These are phyloP conservation scores for Parambassis ranga DNA, from an alignment of 2,797 vertebrate genomes.

Conservation along the genomic window DNA sequence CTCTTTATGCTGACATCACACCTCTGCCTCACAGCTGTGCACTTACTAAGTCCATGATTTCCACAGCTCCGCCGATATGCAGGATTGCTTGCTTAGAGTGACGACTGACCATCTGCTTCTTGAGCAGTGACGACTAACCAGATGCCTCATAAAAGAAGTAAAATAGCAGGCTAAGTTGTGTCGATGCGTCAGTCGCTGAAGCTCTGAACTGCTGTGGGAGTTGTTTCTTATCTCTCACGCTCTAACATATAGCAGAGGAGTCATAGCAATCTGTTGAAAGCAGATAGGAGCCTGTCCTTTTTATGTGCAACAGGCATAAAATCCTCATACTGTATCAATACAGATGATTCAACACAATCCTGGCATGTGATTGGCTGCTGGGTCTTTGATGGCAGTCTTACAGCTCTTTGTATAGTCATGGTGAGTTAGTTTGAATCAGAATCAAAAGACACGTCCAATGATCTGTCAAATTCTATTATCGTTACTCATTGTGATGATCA, in stretches of 20 bases:
- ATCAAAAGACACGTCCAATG: conserved; percentile 49
- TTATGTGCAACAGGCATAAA: conserved; percentile 56
- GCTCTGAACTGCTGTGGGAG: conserved; percentile 44
- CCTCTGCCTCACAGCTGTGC: conserved; percentile 19
- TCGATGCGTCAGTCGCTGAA: background rate
- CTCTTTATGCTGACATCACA: conserved; percentile 52
- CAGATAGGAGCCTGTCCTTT: conserved; percentile 60
- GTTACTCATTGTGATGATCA: conserved; percentile 43
- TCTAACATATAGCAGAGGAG: conserved; percentile 36
- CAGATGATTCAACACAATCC: conserved; percentile 58
- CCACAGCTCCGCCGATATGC: conserved; percentile 6
- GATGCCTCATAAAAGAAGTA: conserved; percentile 15
- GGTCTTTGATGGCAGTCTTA: conserved; percentile 42
- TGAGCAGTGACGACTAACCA: conserved; percentile 40
- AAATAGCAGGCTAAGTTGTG: conserved; percentile 20
- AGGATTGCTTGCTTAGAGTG: conserved; percentile 9
- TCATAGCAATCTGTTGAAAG: conserved; percentile 50
- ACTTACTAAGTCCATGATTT: conserved; percentile 23
- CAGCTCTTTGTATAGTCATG: conserved; percentile 37
- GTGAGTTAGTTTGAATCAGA: conserved; percentile 50
- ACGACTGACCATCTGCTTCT: conserved; percentile 37
- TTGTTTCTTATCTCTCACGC: conserved; percentile 42
- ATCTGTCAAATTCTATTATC: conserved; percentile 52
- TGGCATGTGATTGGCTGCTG: conserved; percentile 44
- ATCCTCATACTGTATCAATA: conserved; percentile 46